Base-by-base conservation (phyloP, 2,113 vertebrate genomes). In the Notarius quadriscutis region DNA sequence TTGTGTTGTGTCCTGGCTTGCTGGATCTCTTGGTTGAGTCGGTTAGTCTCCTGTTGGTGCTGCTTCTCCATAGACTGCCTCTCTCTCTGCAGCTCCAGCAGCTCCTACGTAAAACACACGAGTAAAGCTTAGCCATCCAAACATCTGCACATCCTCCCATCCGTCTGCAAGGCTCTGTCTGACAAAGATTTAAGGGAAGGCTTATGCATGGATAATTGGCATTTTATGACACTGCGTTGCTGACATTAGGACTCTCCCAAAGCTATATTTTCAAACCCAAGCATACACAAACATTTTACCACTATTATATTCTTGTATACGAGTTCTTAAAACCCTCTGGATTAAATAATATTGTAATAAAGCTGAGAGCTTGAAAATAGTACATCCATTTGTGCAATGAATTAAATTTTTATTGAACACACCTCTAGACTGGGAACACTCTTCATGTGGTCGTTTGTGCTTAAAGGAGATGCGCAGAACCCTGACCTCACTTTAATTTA, bases 11-110 rank as follows among this genome's bases (percentile, higher is more conserved):
- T 89, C 87, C 93, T 91, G 77, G 94, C 94, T 91, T 95, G 94
- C 90, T 94, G 95, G 53, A 95, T 93, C 92, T 96, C 95, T 84
- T 95, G 95, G 90, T 92, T 95, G 20, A 95, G 91, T 87, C 92
- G 93, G 88, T 91, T 94, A 62, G 88, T 87, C 86, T 95, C 95
- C 91, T 94, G 94, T 84, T 95, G 94, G 88, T 95, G 93, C 79
- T 95, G 93, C 88, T 89, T 94, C 80, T 95, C 94, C 84, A 93
- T 27, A 83, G 81, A 83, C 86, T 94, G 94, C 69, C 91, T 91
- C 87, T 95, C 94, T 86, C 91, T 95, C 90, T 95, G 95, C 75
- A 94, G 91, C 74, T 95, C 96, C 0, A 89, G 81, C 65, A 95
- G 79, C 84, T 96, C 94, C 95, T 96, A 75, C 9, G 89, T 9